Conservation (phyloP, 2,888 invertebrate genomes). For the Caenorhabditis parvicauda region DNA sequence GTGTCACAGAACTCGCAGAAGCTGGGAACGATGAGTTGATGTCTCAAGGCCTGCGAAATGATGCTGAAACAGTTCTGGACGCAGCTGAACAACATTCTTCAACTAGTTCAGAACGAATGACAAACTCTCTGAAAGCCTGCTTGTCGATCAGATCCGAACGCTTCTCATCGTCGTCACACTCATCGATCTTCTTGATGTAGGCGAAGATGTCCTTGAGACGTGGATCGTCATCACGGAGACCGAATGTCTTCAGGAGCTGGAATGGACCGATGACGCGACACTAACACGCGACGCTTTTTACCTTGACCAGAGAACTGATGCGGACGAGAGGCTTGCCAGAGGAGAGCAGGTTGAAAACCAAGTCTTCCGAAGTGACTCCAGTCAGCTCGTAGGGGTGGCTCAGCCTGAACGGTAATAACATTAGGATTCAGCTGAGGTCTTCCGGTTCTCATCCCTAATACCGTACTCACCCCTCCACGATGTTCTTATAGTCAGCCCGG, state of each 20-base stretch:
- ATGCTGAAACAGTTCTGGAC: slow-evolving; percentile 50
- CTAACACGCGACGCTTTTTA: no score
- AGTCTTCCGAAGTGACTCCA: neutral
- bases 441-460: no score
- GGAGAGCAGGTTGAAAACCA: no score
- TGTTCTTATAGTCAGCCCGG: no score
- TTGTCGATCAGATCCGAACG: neutral
- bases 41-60: slow-evolving; percentile 53
- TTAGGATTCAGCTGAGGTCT: no score
- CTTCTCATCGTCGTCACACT: slow-evolving; percentile 48
- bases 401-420: no score
- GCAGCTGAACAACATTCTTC: slow-evolving; percentile 33
- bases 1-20: slow-evolving; percentile 83
- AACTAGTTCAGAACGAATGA: neutral
- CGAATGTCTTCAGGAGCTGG: slow-evolving; percentile 51
- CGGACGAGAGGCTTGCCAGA: no score
- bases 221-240: slow-evolving; percentile 51
- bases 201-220: slow-evolving; percentile 36
- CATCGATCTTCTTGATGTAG: slow-evolving; percentile 46
- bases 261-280: no score
- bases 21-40: slow-evolving; percentile 89
- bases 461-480: no score
- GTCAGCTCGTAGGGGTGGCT: no score
- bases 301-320: no score
- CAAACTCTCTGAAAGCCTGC: neutral